Conservation (phyloP, 2,888 invertebrate species). For the Anticlea derivata region DNA sequence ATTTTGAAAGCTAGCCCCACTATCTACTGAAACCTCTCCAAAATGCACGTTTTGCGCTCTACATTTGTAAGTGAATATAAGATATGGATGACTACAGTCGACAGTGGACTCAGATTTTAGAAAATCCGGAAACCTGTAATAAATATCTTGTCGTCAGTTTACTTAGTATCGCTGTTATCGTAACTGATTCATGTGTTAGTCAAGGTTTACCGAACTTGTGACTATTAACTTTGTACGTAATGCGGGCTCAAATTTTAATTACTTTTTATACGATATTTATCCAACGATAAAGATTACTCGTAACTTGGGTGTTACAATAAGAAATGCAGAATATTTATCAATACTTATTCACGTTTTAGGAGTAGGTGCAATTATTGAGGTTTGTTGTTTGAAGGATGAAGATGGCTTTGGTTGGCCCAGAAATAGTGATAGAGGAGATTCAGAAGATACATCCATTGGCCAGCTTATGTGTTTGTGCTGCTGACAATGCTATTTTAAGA, state of each 20-base stretch:
- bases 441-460: too few species aligned
- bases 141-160: constrained; percentile 47
- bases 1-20: constrained; percentile 22
- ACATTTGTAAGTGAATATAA: neutral
- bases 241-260: constrained; percentile 27
- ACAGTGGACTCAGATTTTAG: constrained; percentile 25
- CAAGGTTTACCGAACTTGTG: constrained; percentile 45
- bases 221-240: constrained; percentile 48
- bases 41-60: neutral
- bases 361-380: neutral
- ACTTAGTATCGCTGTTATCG: constrained; percentile 36
- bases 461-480: too few species aligned
- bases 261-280: constrained; percentile 14
- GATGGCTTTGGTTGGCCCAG: too few species aligned
- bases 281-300: constrained; percentile 15
- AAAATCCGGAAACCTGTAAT: constrained; percentile 51
- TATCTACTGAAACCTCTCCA: constrained; percentile 5
- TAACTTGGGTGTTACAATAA: constrained; percentile 9
- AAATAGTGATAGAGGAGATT: too few species aligned
- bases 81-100: neutral
- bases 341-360: neutral
- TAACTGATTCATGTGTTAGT: constrained; percentile 53
- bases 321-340: neutral
- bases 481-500: too few species aligned
- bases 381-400: neutral